Conservation (phyloP, 2,797 vertebrate species). For the Enteromius viviparus region DNA sequence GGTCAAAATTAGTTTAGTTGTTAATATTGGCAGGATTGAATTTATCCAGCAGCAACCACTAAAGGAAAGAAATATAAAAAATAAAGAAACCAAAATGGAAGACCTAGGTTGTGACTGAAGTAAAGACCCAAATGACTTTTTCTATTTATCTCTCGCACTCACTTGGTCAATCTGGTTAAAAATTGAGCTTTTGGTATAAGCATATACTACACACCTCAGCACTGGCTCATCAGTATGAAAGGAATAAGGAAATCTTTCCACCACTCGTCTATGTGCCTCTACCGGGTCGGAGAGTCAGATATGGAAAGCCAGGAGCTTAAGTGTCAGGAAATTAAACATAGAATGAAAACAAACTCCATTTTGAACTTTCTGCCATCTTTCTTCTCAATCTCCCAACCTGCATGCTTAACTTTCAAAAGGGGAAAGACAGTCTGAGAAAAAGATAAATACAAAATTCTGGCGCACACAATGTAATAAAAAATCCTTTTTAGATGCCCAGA, state of each 20-base stretch:
- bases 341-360: constrained; percentile 92
- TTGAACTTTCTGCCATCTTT: constrained; percentile 82
- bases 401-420: constrained; percentile 59
- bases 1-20: constrained; percentile 53
- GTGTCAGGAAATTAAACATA: constrained; percentile 98
- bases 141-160: constrained; percentile 23
- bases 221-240: constrained; percentile 35
- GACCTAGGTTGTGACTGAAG: constrained; percentile 17
- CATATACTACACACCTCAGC: constrained; percentile 45
- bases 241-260: constrained; percentile 52
- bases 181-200: constrained; percentile 33
- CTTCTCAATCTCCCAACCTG: constrained; percentile 81
- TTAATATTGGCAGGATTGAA: constrained; percentile 60
- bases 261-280: constrained; percentile 61
- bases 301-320: constrained; percentile 84
- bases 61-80: constrained; percentile 35
- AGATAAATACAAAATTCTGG: constrained; percentile 10
- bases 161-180: constrained; percentile 34
- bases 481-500: neutral
- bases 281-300: constrained; percentile 72
- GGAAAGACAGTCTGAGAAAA: constrained; percentile 49
- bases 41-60: constrained; percentile 16
- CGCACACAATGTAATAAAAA: constrained; percentile 17
- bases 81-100: constrained; percentile 19
- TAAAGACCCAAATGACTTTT: constrained; percentile 39